phyloP scores from a whole-genome alignment of 2,113 vertebrate genomes.

The Osmerus eperlanus region DNA sequence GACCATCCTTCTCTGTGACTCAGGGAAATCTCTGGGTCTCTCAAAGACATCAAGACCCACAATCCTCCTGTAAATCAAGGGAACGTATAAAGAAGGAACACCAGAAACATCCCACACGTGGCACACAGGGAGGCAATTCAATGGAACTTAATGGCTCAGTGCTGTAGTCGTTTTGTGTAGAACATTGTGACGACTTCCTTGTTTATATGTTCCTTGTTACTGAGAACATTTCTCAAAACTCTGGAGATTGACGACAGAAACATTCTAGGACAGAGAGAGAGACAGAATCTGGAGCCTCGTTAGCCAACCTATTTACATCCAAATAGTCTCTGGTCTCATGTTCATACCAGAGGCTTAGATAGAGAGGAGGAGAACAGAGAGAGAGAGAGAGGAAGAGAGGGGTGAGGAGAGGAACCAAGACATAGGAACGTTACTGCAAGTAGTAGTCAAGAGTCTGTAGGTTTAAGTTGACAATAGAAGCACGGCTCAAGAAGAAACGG shows the following conservation, averaged over 20 bases:
- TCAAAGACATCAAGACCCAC: slow-evolving; percentile 60
- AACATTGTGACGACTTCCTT: too few species aligned
- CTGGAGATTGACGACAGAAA: slow-evolving; percentile 14
- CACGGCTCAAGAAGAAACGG: slow-evolving; percentile 32
- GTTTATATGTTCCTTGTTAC: too few species aligned
- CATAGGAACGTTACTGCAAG: background rate
- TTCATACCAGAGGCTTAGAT: slow-evolving; percentile 48
- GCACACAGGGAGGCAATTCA: background rate
- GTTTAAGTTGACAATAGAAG: slow-evolving; percentile 25
- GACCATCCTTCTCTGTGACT: slow-evolving; percentile 69
- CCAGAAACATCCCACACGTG: too few species aligned
- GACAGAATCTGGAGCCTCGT: slow-evolving; percentile 43
- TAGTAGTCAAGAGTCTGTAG: background rate
- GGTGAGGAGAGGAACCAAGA: slow-evolving; percentile 9
- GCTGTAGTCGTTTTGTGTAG: background rate
- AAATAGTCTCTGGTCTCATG: slow-evolving; percentile 53
- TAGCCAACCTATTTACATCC: slow-evolving; percentile 66
- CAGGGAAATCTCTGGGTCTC: slow-evolving; percentile 63
- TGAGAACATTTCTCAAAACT: background rate
- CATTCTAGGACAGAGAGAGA: slow-evolving; percentile 37
- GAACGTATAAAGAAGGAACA: too few species aligned
- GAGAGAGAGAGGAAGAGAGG: slow-evolving; percentile 3
- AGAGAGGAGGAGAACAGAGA: slow-evolving; percentile 16
- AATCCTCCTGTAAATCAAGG: slow-evolving; percentile 42
- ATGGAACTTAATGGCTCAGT: background rate